Percentiles rank a stretch among this genome's conserved stretches.
phyloP scores from a whole-genome alignment of 2,888 invertebrate genomes.

The Cryptocheilus praepositus region DNA sequence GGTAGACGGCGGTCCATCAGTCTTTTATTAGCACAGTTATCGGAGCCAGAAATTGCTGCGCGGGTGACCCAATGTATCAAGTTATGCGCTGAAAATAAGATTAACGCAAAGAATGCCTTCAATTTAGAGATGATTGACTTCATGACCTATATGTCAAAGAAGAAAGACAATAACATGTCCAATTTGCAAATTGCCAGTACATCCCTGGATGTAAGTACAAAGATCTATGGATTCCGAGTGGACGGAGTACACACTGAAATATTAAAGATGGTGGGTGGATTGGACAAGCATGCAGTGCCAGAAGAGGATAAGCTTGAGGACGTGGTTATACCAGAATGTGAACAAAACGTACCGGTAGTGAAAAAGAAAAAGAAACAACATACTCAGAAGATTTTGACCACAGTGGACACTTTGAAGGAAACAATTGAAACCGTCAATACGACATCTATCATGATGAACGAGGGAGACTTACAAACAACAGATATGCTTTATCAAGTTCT shows the following conservation, averaged over 20 bases:
- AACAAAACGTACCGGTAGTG: slow-evolving; percentile 41
- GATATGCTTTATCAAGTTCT: slow-evolving; percentile 60
- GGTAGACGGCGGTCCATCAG: slow-evolving; percentile 58
- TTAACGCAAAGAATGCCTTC: slow-evolving; percentile 93
- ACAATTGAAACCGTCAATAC: slow-evolving; percentile 47
- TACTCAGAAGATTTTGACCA: slow-evolving; percentile 42
- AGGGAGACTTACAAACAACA: slow-evolving; percentile 60
- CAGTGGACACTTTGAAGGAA: slow-evolving; percentile 50
- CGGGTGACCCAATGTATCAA: slow-evolving; percentile 66
- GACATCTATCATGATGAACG: slow-evolving; percentile 47
- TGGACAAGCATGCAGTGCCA: slow-evolving; percentile 73
- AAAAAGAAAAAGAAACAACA: slow-evolving; percentile 51
- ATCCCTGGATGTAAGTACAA: slow-evolving; percentile 90
- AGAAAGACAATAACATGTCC: slow-evolving; percentile 83
- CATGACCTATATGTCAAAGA: slow-evolving; percentile 84
- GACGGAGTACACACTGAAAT: slow-evolving; percentile 90
- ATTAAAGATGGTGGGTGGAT: slow-evolving; percentile 84
- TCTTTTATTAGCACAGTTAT: slow-evolving; percentile 52
- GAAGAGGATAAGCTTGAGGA: slow-evolving; percentile 35
- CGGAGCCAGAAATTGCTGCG: slow-evolving; percentile 57
- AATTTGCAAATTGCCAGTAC: slow-evolving; percentile 88
- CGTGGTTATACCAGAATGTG: slow-evolving; percentile 29
- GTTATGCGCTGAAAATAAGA: slow-evolving; percentile 78
- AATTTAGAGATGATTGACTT: slow-evolving; percentile 90
- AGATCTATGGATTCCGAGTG: slow-evolving; percentile 91